These are phyloP conservation scores for Spea bombifrons DNA, from an alignment of 2,113 vertebrate genomes.

Conservation along the genomic window DNA sequence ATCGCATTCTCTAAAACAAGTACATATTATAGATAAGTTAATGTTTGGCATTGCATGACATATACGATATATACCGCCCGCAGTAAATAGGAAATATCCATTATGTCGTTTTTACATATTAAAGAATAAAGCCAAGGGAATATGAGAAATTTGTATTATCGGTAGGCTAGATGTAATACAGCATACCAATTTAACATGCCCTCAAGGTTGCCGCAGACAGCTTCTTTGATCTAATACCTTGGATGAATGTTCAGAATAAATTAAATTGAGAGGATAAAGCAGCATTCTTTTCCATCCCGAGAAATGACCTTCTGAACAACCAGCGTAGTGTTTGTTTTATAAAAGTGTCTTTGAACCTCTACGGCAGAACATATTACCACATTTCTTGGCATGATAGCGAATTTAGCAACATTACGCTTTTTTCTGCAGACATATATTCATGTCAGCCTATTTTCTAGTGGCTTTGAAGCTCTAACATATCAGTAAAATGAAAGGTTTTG, in stretches of 20 bases:
- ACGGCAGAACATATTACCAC: conserved; percentile 44
- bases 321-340: conserved; percentile 45
- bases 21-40: too few relatives aligned
- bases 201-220: conserved; percentile 32
- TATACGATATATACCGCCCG: too few relatives aligned
- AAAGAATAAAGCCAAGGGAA: not conserved
- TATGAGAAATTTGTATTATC: conserved; percentile 23
- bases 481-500: conserved; percentile 16
- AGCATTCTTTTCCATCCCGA: conserved; percentile 41
- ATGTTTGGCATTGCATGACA: too few relatives aligned
- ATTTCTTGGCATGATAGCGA: conserved; percentile 41
- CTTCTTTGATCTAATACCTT: conserved; percentile 47
- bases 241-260: conserved; percentile 43
- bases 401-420: conserved; percentile 33
- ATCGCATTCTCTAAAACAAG: too few relatives aligned
- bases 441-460: not conserved
- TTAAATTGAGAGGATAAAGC: conserved; percentile 46
- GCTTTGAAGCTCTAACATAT: conserved; percentile 31
- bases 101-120: too few relatives aligned
- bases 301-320: conserved; percentile 49
- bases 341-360: conserved; percentile 47
- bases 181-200: conserved; percentile 28
- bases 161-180: conserved; percentile 32
- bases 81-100: too few relatives aligned
- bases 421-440: conserved; percentile 34